Evolutionary conservation across 2,113 vertebrate genomes (phyloP).

Genomic region (Galemys pyrenaicus): DNA sequence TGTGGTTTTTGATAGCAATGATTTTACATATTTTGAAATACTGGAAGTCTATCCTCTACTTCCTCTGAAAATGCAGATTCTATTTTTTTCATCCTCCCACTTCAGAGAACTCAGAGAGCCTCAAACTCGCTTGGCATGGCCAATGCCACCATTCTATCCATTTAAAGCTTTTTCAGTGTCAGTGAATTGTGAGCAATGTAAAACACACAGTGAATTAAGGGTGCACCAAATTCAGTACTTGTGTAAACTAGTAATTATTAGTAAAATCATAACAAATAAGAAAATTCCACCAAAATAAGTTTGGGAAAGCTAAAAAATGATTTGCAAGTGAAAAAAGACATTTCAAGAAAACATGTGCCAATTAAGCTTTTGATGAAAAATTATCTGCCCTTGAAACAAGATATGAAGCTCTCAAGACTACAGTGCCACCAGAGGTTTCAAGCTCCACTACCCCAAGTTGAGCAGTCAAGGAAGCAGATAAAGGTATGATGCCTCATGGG

Average conservation of each 20-base stretch:
- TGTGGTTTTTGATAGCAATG: neutral
- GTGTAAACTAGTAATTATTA: neutral
- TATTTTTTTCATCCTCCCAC: neutral
- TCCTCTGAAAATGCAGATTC: neutral
- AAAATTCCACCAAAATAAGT: neutral
- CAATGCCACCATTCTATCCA: neutral
- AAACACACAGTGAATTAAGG: neutral
- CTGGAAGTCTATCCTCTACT: neutral
- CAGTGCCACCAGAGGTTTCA: too few species aligned
- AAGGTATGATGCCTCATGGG: fast-evolving
- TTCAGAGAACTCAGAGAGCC: neutral
- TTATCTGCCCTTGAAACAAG: neutral
- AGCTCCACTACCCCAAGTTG: neutral
- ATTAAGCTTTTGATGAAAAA: neutral
- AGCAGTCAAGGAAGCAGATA: neutral
- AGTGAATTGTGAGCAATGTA: neutral
- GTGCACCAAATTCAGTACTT: neutral
- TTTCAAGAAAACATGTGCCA: neutral
- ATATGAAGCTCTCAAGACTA: neutral
- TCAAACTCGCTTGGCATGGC: neutral
- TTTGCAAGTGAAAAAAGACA: neutral
- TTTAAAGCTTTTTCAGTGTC: neutral
- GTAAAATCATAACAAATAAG: neutral
- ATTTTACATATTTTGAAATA: neutral
- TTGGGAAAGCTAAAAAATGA: neutral